Conservation (phyloP, 2,888 invertebrate genomes). For the Polymixis flavicincta region DNA sequence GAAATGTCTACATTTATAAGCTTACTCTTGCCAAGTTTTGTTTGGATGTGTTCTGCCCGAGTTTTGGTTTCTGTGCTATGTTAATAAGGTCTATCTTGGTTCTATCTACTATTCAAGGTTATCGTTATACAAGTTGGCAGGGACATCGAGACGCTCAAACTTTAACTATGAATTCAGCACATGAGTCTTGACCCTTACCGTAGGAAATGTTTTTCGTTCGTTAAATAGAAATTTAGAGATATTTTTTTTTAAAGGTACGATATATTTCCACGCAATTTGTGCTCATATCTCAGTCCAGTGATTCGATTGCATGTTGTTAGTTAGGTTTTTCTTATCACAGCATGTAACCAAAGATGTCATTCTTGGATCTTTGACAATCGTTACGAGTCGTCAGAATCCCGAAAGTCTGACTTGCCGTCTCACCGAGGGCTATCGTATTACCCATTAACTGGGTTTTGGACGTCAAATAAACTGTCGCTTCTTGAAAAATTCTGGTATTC, state of each 20-base stretch:
- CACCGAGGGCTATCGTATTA: neutral
- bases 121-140: neutral
- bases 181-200: no score
- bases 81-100: neutral
- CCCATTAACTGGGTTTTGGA: neutral
- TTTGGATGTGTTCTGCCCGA: neutral
- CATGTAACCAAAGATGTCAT: neutral
- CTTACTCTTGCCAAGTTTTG: constrained; percentile 11
- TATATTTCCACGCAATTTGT: neutral
- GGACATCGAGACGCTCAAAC: no score
- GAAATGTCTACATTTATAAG: constrained; percentile 30
- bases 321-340: neutral
- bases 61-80: neutral
- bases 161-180: no score
- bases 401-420: neutral
- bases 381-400: neutral
- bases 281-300: neutral
- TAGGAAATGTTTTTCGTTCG: no score
- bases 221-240: no score
- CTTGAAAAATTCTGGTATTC: neutral
- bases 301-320: neutral
- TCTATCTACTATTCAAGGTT: neutral
- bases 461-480: neutral
- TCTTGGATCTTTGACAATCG: neutral
- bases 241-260: no score